These are phyloP conservation scores for Fistularia tabacaria DNA, from an alignment of 2,797 vertebrate species.

Conservation along the genomic window DNA sequence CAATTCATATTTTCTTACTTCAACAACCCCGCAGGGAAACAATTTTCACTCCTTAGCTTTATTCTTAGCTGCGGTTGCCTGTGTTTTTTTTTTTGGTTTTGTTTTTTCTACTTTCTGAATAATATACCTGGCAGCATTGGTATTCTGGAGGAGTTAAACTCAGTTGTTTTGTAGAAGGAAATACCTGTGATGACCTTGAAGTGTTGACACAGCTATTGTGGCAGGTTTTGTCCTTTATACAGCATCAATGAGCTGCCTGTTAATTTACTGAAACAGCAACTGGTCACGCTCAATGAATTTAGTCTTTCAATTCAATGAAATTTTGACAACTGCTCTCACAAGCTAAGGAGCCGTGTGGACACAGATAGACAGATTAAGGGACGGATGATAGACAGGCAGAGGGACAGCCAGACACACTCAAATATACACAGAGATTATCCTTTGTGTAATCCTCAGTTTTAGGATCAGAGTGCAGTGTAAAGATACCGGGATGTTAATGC, in stretches of 20 bases:
- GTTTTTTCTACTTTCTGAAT: no score
- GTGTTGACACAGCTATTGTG: conserved; percentile 51
- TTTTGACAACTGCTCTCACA: no score
- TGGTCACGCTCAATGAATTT: no score
- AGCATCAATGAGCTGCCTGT: conserved; percentile 14
- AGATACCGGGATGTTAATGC: conserved; percentile 34
- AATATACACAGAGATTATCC: conserved; percentile 66
- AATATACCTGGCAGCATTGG: no score
- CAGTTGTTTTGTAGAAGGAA: conserved; percentile 13
- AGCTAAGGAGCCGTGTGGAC: conserved; percentile 12
- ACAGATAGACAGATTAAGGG: conserved; percentile 7
- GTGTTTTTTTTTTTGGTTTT: no score
- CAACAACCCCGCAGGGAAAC: no score
- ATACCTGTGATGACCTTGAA: conserved; percentile 18
- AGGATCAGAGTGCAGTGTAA: conserved; percentile 58
- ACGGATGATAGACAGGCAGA: conserved; percentile 10
- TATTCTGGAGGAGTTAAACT: not conserved
- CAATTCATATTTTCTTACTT: no score
- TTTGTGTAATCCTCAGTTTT: conserved; percentile 63
- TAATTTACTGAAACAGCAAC: conserved; percentile 20
- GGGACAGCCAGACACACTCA: conserved; percentile 33
- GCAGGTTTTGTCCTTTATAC: conserved; percentile 21
- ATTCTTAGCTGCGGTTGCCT: no score
- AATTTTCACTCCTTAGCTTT: no score
- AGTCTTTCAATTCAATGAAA: no score